A percentile compares a stretch with the other conserved stretches of the same genome.
Conservation (phyloP, 2,113 vertebrate species). For the Vulpes vulpes region DNA sequence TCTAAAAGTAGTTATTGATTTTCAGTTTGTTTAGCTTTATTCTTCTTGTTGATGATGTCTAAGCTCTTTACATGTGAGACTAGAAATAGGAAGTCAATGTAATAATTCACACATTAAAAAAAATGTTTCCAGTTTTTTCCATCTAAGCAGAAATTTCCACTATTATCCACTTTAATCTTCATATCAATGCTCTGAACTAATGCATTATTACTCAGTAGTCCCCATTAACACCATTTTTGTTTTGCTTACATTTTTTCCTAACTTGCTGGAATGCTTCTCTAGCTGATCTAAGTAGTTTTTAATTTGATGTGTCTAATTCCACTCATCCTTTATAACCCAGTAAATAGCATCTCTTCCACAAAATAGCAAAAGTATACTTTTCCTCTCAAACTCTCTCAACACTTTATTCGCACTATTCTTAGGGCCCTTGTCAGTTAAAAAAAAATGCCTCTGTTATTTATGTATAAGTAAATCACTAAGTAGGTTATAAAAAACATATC, state of each 20-base stretch:
- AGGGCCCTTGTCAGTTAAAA: background rate
- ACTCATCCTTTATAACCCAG: background rate
- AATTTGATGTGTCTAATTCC: background rate
- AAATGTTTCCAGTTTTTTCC: background rate
- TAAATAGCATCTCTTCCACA: background rate
- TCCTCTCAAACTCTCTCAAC: background rate
- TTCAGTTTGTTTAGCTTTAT: background rate
- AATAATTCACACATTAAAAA: background rate
- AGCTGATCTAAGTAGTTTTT: background rate
- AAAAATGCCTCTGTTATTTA: background rate
- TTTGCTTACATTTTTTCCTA: background rate
- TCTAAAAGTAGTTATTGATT: background rate
- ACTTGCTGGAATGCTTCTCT: background rate
- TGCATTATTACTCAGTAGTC: background rate
- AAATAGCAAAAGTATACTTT: background rate
- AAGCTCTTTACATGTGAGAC: background rate
- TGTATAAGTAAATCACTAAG: background rate
- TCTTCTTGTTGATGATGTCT: background rate
- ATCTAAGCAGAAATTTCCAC: background rate
- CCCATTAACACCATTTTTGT: background rate
- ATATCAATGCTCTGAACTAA: background rate
- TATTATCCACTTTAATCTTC: constrained; percentile 23
- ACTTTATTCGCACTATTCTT: background rate
- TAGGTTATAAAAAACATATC: background rate
- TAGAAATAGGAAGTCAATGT: background rate